A percentile compares a stretch with the other conserved stretches of the same genome.
These are phyloP conservation scores for Dryomyza anilis DNA, from an alignment of 2,888 invertebrate species.

Conservation along the genomic window DNA sequence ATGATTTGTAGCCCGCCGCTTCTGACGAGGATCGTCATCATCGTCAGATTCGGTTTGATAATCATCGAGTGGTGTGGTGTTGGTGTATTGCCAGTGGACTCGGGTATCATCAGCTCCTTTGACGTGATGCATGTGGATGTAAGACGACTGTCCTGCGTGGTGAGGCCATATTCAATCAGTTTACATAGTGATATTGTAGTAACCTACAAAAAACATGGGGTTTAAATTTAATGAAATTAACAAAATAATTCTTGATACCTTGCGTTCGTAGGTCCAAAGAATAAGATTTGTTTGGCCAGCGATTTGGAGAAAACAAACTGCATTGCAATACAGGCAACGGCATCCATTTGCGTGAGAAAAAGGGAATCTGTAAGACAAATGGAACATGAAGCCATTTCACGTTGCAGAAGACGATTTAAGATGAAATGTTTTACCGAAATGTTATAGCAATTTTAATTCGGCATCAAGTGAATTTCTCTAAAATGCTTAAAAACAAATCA, in stretches of 20 bases:
- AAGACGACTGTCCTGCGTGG: slow-evolving; percentile 66
- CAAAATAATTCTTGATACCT: slow-evolving; percentile 62
- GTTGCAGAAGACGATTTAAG: too few species aligned
- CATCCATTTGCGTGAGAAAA: too few species aligned
- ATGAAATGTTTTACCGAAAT: too few species aligned
- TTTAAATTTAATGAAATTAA: background rate
- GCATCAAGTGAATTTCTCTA: too few species aligned
- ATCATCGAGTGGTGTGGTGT: slow-evolving; percentile 42
- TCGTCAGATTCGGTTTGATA: slow-evolving; percentile 50
- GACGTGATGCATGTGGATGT: slow-evolving; percentile 56
- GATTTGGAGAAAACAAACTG: slow-evolving; percentile 74
- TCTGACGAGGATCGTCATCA: slow-evolving; percentile 40
- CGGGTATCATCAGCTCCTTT: slow-evolving; percentile 51
- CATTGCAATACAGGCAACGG: slow-evolving; percentile 72
- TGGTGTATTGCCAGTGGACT: slow-evolving; percentile 34
- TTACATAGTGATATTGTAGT: slow-evolving; percentile 71
- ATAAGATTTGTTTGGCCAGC: slow-evolving; percentile 70
- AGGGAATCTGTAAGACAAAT: too few species aligned
- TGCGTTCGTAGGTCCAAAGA: slow-evolving; percentile 73
- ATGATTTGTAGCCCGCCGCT: slow-evolving; percentile 41
- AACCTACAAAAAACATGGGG: slow-evolving; percentile 38
- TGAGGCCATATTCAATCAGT: slow-evolving; percentile 71
- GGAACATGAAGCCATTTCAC: too few species aligned
- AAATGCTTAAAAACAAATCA: too few species aligned
- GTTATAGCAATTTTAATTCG: too few species aligned